These are phyloP conservation scores for Bombus turneri DNA, from an alignment of 1,140 invertebrate species.

Conservation along the genomic window DNA sequence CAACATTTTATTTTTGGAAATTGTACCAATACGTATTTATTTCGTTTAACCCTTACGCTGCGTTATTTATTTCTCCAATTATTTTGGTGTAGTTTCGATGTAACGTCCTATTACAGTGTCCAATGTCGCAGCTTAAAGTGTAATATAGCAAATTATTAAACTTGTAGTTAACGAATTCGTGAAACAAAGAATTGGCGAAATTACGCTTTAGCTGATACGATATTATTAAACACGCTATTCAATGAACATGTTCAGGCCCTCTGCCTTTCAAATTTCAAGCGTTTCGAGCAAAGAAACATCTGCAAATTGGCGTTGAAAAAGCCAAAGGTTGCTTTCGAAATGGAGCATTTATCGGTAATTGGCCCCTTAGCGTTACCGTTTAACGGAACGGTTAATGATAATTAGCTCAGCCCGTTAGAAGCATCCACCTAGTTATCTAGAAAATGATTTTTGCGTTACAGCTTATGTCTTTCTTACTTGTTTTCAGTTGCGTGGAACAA, in stretches of 20 bases:
- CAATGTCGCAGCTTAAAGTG: no score
- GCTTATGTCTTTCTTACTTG: no score
- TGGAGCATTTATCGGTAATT: slow-evolving; percentile 41
- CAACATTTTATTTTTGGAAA: neutral
- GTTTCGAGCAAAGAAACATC: slow-evolving; percentile 9
- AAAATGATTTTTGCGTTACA: slow-evolving; percentile 15
- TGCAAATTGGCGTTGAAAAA: neutral
- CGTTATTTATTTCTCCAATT: neutral
- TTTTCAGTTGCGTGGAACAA: neutral
- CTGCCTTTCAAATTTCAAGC: neutral
- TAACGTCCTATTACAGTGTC: no score
- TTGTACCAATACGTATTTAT: neutral
- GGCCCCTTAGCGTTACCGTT: slow-evolving; percentile 37
- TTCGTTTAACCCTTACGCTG: neutral
- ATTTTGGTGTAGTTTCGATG: neutral
- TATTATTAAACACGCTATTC: neutral
- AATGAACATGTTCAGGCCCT: neutral
- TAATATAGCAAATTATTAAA: neutral
- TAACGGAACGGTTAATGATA: slow-evolving; percentile 44
- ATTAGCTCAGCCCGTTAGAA: slow-evolving; percentile 21
- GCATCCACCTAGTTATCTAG: slow-evolving; percentile 15
- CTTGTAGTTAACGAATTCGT: neutral
- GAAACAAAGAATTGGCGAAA: neutral
- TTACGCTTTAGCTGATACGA: neutral
- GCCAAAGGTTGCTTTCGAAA: slow-evolving; percentile 30